Base-by-base conservation (phyloP, 2,797 vertebrate genomes). In the Morelia viridis region DNA sequence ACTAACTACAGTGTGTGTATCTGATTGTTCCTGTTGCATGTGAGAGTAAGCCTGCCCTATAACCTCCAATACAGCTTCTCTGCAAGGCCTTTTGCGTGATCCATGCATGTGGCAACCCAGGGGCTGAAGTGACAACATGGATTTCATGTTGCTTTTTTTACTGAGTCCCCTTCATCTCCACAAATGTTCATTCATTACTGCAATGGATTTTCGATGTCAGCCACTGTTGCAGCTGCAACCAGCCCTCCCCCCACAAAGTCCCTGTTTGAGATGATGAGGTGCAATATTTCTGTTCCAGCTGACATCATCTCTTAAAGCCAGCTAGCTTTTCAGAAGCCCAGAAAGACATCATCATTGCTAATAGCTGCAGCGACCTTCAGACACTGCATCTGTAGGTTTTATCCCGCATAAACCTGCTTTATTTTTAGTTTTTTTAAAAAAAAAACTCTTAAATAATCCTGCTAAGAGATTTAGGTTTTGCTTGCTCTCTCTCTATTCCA, bases 301-400 rank as follows among this genome's bases (percentile, higher is more conserved):
- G 64, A 60, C 94, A 93, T 93, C 91, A 31, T 68, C 85, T 65
- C 94, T 96, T 89, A 92, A 64, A 95, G 92, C 93, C 94, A 46
- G 90, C 94, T 92, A 93, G 53, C 17, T 91, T 93, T 94, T 93
- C 35, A 60, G 64, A 94, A 31, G 13, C 89, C 92, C 76, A 93
- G 71, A 62, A 94, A 96, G 94, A 96, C 94, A 95, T 96, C 93
- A 91, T 53, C 31, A 10, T 93, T 50, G 31, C 68, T 94, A 76
- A 89, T 93, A 90, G 76, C 31, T 85, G 71, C 91, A 93, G 87
- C 92, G 90, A 94, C 93, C 94, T 95, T 91, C 86, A 28, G 50
- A 90, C 35, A 92, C 86, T 88, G 85, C 0, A 92, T 58, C 22
- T 92, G 93, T 93, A 19, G 31, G 13, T 71, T 71, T 71, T 15